These are phyloP conservation scores for Papilio protenor DNA, from an alignment of 2,888 invertebrate genomes.

Conservation along the genomic window DNA sequence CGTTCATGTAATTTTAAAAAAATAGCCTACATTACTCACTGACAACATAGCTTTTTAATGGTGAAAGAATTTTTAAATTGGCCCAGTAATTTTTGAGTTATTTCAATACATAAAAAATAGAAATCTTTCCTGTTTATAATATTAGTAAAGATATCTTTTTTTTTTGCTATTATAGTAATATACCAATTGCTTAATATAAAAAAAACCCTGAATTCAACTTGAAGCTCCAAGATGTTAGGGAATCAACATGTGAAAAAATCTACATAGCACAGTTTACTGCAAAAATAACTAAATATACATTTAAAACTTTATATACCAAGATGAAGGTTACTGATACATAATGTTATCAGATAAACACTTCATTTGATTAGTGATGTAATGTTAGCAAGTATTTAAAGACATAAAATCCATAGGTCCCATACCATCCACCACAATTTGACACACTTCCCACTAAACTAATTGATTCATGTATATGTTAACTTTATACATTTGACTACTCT, in stretches of 20 bases:
- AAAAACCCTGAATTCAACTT: neutral
- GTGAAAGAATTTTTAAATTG: too few species aligned
- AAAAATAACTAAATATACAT: neutral
- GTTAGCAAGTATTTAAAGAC: neutral
- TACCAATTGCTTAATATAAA: neutral
- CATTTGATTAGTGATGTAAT: conserved; percentile 25
- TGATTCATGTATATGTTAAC: neutral
- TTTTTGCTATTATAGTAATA: neutral
- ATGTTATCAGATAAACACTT: conserved; percentile 31
- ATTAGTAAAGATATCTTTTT: neutral
- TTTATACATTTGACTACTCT: neutral
- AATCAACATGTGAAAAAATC: neutral
- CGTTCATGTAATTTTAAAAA: too few species aligned
- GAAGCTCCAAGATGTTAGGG: neutral
- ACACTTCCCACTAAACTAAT: neutral
- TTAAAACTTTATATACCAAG: neutral
- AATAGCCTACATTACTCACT: too few species aligned
- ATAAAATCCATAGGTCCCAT: neutral
- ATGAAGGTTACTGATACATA: conserved; percentile 1
- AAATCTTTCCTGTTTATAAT: too few species aligned
- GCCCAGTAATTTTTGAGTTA: too few species aligned
- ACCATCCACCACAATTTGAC: neutral
- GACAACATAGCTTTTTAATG: too few species aligned
- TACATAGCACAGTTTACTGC: neutral
- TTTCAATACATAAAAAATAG: too few species aligned